Conservation (phyloP, 2,888 invertebrate genomes). For the Mystacides longicornis region DNA sequence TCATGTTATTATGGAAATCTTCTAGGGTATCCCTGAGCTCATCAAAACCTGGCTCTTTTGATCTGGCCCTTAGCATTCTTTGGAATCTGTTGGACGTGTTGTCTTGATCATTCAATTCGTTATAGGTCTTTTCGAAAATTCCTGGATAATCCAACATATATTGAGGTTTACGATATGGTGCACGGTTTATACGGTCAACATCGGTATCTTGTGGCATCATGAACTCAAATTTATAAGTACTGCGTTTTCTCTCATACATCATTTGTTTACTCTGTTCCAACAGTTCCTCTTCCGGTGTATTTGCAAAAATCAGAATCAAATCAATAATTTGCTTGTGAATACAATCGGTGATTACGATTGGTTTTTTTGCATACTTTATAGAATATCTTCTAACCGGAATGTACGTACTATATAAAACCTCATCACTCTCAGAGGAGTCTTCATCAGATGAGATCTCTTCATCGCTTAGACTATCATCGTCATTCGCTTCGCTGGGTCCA, state of each 20-base stretch:
- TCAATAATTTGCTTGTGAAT: conserved; percentile 5
- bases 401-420: not conserved
- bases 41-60: not conserved
- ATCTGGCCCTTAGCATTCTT: not conserved
- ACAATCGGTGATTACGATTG: conserved; percentile 5
- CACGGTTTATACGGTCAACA: not conserved
- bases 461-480: too few species aligned
- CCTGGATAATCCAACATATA: conserved; percentile 8
- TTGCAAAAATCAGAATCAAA: not conserved
- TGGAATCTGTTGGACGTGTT: not conserved
- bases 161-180: not conserved
- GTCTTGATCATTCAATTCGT: not conserved
- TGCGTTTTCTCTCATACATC: not conserved
- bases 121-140: conserved; percentile 3
- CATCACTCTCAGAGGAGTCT: not conserved
- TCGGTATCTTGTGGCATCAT: not conserved
- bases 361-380: not conserved
- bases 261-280: not conserved
- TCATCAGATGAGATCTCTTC: not conserved
- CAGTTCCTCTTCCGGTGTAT: not conserved
- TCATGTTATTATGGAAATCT: not conserved
- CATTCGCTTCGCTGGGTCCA: too few species aligned
- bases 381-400: not conserved
- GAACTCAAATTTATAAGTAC: not conserved
- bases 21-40: not conserved